A percentile compares a stretch with the other conserved stretches of the same genome.
phyloP scores from a whole-genome alignment of 2,797 vertebrate genomes.

The Karalla daura region DNA sequence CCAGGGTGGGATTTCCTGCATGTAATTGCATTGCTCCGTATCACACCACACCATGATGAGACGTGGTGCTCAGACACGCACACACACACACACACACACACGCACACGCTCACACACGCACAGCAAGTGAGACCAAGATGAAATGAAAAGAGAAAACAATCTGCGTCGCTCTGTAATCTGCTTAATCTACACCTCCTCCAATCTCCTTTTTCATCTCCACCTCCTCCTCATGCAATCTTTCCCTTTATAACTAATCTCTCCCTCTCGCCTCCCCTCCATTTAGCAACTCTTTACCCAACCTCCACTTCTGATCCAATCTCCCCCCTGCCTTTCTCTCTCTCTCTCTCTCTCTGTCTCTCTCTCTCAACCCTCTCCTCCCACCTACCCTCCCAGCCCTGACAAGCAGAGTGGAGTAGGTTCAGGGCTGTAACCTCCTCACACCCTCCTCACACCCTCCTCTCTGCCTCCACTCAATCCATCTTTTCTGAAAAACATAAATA shows the following conservation, averaged over 20 bases:
- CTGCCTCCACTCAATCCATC: slow-evolving; percentile 55
- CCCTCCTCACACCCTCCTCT: slow-evolving; percentile 41
- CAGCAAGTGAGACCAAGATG: slow-evolving; percentile 32
- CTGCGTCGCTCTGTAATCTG: slow-evolving; percentile 47
- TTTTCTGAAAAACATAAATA: slow-evolving; percentile 78
- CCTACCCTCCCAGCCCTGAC: slow-evolving; percentile 4
- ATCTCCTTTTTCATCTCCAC: slow-evolving; percentile 37
- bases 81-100: slow-evolving; percentile 4
- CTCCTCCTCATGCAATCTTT: slow-evolving; percentile 33
- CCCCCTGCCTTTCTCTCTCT: slow-evolving; percentile 19
- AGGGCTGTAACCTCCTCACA: slow-evolving; percentile 64
- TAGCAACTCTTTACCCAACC: slow-evolving; percentile 48
- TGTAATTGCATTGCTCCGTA: slow-evolving; percentile 39
- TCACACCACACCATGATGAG: slow-evolving; percentile 3
- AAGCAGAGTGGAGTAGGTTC: slow-evolving; percentile 49
- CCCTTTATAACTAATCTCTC: slow-evolving; percentile 32
- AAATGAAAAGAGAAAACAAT: slow-evolving; percentile 60
- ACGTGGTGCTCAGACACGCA: not conserved
- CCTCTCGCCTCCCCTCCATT: slow-evolving; percentile 30
- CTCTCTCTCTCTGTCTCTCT: slow-evolving; percentile 10
- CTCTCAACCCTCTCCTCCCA: slow-evolving; percentile 11
- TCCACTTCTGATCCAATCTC: slow-evolving; percentile 46
- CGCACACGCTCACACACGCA: slow-evolving; percentile 15
- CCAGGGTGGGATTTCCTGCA: slow-evolving; percentile 33
- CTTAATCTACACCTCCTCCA: slow-evolving; percentile 59